Evolutionary conservation across 1,140 invertebrate species (phyloP).

Genomic region (Anastrepha obliqua): DNA sequence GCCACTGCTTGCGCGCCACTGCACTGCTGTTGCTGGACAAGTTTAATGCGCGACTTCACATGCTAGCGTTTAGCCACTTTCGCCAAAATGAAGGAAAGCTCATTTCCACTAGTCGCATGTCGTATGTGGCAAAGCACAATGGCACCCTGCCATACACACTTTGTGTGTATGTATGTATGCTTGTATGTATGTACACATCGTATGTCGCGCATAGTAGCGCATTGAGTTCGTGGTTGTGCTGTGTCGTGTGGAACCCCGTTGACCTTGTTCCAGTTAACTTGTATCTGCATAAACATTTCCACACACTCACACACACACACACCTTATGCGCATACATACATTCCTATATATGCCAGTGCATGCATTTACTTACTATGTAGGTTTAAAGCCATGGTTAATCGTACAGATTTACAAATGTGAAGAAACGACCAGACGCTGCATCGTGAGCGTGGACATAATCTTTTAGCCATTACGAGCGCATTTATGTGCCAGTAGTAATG

Average conservation of each 20-base stretch:
- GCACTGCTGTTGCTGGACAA: background rate
- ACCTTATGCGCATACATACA: background rate
- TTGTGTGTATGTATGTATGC: background rate
- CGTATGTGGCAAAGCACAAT: no score
- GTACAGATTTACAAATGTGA: background rate
- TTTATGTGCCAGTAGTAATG: no score
- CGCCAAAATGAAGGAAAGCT: background rate
- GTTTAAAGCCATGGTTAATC: background rate
- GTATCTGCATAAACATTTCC: constrained; percentile 48
- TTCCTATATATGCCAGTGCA: background rate
- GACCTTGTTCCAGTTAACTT: constrained; percentile 54
- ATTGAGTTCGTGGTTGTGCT: background rate
- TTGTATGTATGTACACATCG: background rate
- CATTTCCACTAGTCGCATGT: no score
- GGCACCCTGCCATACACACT: background rate
- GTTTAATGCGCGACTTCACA: constrained; percentile 32
- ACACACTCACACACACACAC: background rate
- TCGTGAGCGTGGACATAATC: background rate
- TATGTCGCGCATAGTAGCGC: background rate
- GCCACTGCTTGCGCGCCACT: background rate
- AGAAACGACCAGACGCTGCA: background rate
- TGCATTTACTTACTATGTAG: constrained; percentile 3
- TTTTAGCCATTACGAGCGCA: background rate
- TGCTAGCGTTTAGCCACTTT: constrained; percentile 32
- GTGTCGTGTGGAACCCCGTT: background rate